phyloP scores from a whole-genome alignment of 2,113 vertebrate genomes.

The Cepphus grylle region DNA sequence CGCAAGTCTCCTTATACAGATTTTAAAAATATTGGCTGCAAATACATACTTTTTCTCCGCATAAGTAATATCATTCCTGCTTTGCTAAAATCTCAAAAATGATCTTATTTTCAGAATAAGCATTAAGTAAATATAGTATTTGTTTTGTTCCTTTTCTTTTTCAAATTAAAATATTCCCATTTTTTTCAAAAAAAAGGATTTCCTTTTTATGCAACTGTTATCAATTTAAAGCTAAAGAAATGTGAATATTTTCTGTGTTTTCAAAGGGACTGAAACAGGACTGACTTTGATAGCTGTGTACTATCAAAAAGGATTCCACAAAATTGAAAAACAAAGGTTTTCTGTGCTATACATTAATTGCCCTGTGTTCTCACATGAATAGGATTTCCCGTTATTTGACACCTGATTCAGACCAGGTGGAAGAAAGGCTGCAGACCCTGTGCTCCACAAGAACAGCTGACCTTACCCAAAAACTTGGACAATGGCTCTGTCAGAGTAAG shows the following conservation, averaged over 20 bases:
- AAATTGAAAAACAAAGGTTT: neutral
- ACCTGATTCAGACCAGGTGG: neutral
- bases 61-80: neutral
- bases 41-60: neutral
- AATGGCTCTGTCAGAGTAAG: neutral
- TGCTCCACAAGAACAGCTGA: neutral
- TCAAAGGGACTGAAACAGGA: neutral
- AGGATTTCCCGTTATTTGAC: neutral
- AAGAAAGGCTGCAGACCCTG: neutral
- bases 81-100: neutral
- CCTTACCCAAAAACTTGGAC: neutral
- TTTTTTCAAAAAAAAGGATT: neutral
- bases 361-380: fast-evolving
- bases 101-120: neutral
- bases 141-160: neutral
- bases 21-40: neutral
- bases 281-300: neutral
- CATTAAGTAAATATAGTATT: neutral
- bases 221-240: neutral
- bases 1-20: neutral
- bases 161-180: neutral
- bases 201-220: neutral
- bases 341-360: neutral
- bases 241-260: neutral
- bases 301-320: neutral